A percentile compares a stretch with the other conserved stretches of the same genome.
These are phyloP conservation scores for Meriones psammophilus DNA, from an alignment of 2,797 vertebrate genomes.

Conservation along the genomic window DNA sequence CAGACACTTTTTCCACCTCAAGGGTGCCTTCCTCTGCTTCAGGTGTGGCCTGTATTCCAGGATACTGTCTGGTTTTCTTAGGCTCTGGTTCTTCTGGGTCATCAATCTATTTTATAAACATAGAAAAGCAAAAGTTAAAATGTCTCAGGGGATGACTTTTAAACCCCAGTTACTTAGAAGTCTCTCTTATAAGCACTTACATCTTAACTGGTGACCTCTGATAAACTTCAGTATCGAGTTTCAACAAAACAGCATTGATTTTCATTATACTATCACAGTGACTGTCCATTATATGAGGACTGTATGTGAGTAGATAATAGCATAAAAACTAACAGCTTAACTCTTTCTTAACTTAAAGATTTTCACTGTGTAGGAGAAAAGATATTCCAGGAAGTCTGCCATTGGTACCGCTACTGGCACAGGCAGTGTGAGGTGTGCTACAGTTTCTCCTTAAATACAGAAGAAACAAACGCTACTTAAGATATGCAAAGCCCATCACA, in stretches of 20 bases:
- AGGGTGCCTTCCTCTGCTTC: slow-evolving; percentile 87
- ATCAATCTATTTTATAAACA: slow-evolving; percentile 88
- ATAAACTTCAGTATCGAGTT: background rate
- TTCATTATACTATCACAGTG: background rate
- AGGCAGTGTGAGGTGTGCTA: background rate
- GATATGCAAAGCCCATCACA: background rate
- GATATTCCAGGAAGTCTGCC: background rate
- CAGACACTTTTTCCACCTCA: slow-evolving; percentile 86
- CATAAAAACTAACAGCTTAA: background rate
- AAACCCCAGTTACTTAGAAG: background rate
- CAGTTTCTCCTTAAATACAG: background rate
- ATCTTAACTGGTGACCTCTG: background rate
- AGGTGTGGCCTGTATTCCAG: slow-evolving; percentile 73
- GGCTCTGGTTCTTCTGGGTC: slow-evolving; percentile 91
- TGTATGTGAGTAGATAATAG: background rate
- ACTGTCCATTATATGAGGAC: background rate
- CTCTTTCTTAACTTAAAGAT: slow-evolving; percentile 48
- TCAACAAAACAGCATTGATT: background rate
- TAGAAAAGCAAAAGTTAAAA: slow-evolving; percentile 45
- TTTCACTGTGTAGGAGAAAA: slow-evolving; percentile 21
- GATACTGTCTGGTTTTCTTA: slow-evolving; percentile 92
- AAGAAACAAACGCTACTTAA: background rate
- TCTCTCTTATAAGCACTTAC: background rate
- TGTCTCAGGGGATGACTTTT: background rate
- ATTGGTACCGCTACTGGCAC: background rate